Base-by-base conservation (phyloP, 2,797 vertebrate species). In the Macrochelys suwanniensis region DNA sequence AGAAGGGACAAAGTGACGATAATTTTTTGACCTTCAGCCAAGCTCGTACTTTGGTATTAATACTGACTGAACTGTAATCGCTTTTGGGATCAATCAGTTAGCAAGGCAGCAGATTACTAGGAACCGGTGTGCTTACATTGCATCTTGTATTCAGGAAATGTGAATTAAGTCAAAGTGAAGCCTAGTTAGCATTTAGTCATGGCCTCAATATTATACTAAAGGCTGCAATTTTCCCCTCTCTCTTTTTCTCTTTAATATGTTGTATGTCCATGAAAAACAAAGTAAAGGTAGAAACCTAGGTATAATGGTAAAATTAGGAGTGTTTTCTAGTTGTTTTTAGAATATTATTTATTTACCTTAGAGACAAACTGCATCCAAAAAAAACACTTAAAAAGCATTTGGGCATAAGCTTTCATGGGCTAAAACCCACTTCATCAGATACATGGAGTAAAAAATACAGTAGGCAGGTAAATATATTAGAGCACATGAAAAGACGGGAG, bases 21-120 rank as follows among this genome's bases (percentile, higher is more conserved):
- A 89, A 57, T 81, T 86, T 61, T 94, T 61, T 91, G 96, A 88
- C 89, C 65, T 80, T 54, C 51, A 92, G 89, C 54, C 81, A 94
- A 51, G 57, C 21, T 89, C 0, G 0, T 84, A 59, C 31, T 31
- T 57, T 79, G 89, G 57, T 86, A 81, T 2, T 47, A 53, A 85
- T 83, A 77, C 81, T 92, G 95, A 88, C 61, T 80, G 88, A 84
- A 81, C 89, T 77, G 59, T 45, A 81, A 53, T 77, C 49, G 89
- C 89, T 78, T 95, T 76, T 49, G 93, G 89, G 78, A 95, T 92
- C 91, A 84, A 86, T 54, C 87, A 85, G 54, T 82, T 88, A 89
- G 89, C 78, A 77, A 76, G 42, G 91, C 59, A 83, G 74, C 92
- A 94, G 71, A 92, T 83, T 82, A 89, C 31, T 71, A 65, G 77